Percentiles rank a stretch among this genome's conserved stretches.
Conservation (phyloP, 2,113 vertebrate genomes). For the Hydrochoerus hydrochaeris region DNA sequence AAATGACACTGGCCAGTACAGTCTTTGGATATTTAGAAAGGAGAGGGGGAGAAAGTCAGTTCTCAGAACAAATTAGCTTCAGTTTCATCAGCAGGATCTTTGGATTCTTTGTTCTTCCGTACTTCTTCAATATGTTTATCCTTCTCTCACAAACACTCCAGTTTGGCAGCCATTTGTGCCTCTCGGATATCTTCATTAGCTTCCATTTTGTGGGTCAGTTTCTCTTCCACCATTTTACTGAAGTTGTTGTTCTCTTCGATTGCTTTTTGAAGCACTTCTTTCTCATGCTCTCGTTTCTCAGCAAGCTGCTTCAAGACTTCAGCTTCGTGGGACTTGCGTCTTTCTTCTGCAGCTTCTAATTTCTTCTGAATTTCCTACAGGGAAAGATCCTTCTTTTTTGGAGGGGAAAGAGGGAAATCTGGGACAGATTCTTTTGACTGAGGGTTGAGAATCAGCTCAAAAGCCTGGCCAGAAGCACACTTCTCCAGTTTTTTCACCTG, state of each 20-base stretch:
- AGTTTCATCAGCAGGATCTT: constrained; percentile 92
- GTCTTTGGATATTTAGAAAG: constrained; percentile 92
- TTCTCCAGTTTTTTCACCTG: constrained; percentile 97
- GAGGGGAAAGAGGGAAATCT: constrained; percentile 93
- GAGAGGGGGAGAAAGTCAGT: constrained; percentile 87
- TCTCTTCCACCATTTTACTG: constrained; percentile 96
- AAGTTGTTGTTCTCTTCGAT: constrained; percentile 96
- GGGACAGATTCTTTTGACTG: constrained; percentile 91
- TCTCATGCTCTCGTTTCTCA: constrained; percentile 96
- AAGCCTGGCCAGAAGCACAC: constrained; percentile 96
- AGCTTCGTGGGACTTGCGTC: constrained; percentile 96
- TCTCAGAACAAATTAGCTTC: constrained; percentile 85
- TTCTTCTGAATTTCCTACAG: constrained; percentile 97
- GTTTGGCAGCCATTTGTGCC: constrained; percentile 95
- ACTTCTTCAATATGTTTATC: constrained; percentile 98
- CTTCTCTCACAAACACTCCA: constrained; percentile 97
- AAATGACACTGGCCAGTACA: constrained; percentile 91
- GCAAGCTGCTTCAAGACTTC: constrained; percentile 96
- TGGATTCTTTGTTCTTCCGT: constrained; percentile 95
- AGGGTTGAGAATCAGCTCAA: constrained; percentile 96
- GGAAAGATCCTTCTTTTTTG: constrained; percentile 95
- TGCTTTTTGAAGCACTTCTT: constrained; percentile 97
- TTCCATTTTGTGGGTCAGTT: constrained; percentile 97
- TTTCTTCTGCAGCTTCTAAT: constrained; percentile 95
- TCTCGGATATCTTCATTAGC: constrained; percentile 96